Conservation (phyloP, 2,797 vertebrate genomes). For the Pelodytes ibericus region DNA sequence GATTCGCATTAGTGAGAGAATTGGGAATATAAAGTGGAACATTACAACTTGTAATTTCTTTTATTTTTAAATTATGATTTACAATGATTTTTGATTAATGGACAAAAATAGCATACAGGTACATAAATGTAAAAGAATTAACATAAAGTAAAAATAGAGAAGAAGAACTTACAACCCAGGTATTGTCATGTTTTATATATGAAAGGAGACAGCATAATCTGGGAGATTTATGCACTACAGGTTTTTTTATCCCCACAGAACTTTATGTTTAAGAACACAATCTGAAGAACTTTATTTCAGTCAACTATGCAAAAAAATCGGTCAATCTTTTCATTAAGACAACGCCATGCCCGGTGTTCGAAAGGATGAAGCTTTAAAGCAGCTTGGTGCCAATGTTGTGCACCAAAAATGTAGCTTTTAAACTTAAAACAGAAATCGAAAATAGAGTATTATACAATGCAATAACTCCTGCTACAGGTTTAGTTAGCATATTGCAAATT, state of each 20-base stretch:
- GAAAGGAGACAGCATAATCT: constrained; percentile 31
- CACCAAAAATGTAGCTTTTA: constrained; percentile 62
- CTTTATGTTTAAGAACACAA: constrained; percentile 17
- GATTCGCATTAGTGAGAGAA: too few species aligned
- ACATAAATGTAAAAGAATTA: constrained; percentile 53
- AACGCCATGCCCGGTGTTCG: constrained; percentile 63
- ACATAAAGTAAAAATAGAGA: constrained; percentile 57
- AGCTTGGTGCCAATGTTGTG: constrained; percentile 67
- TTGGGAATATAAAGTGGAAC: too few species aligned
- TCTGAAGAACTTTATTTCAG: neutral
- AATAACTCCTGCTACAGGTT: constrained; percentile 64
- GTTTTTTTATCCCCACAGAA: constrained; percentile 56
- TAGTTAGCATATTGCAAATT: constrained; percentile 72
- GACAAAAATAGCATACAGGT: constrained; percentile 74
- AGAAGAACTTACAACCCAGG: constrained; percentile 60
- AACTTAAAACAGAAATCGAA: constrained; percentile 62
- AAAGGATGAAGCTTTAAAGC: constrained; percentile 60
- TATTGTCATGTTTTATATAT: constrained; percentile 7
- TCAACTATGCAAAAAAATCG: constrained; percentile 56
- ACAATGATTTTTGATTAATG: constrained; percentile 78
- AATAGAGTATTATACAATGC: constrained; percentile 62
- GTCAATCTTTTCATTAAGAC: constrained; percentile 60
- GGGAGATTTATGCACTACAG: constrained; percentile 29
- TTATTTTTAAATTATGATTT: constrained; percentile 69
- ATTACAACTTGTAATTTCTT: neutral